Conservation (phyloP, 2,113 vertebrate species). For the Nothobranchius kuhntae region DNA sequence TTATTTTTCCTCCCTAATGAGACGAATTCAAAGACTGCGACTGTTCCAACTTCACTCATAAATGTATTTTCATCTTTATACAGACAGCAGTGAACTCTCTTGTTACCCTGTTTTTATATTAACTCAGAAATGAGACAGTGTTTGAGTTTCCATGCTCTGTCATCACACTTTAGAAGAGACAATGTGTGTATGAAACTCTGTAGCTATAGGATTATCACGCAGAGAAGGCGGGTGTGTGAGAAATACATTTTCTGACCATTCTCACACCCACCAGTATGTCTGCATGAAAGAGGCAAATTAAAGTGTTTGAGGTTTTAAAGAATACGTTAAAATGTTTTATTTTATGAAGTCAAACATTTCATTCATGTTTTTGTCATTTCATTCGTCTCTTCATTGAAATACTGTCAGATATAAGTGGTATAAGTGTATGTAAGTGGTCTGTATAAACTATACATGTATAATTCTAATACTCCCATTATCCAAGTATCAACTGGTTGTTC, state of each 20-base stretch:
- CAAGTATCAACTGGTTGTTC: conserved; percentile 7
- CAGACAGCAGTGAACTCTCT: conserved; percentile 11
- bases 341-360: neutral
- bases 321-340: too few relatives aligned
- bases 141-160: conserved; percentile 1
- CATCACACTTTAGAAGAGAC: neutral
- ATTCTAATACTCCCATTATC: too few relatives aligned
- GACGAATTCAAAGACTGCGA: neutral
- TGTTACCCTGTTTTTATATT: conserved; percentile 25
- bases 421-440: too few relatives aligned
- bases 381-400: neutral
- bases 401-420: too few relatives aligned
- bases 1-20: neutral
- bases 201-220: neutral
- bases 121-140: neutral
- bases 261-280: conserved; percentile 5
- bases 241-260: neutral
- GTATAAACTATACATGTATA: too few relatives aligned
- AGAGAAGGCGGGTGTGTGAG: conserved; percentile 7
- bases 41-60: conserved; percentile 14
- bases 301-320: too few relatives aligned
- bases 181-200: neutral
- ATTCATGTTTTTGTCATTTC: neutral
- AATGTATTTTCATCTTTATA: conserved; percentile 4
- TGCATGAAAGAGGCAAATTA: neutral